Evolutionary conservation across 2,797 vertebrate species (phyloP), one percentile per base, ranked within the genome.

Genomic region (Aselliscus stoliczkanus): DNA sequence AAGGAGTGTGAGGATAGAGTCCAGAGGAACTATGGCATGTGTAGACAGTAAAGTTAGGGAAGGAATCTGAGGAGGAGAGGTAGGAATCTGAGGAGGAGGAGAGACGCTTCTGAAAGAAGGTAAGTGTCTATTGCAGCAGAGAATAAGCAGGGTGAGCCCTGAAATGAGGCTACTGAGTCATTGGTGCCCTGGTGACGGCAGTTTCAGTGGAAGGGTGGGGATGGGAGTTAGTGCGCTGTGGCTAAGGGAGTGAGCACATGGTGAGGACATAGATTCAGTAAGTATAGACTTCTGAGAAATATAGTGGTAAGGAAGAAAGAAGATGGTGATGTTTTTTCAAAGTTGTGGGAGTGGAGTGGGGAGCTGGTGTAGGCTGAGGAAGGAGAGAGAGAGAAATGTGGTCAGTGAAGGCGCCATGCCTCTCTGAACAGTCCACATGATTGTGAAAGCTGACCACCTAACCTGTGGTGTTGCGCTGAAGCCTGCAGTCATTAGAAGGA

Each of bases 241-340:
- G 75, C 37, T 91, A 25, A 70, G 58, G 84, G 86, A 94, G 56
- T 80, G 42, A 93, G 58, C 39, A 29, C 70, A 69, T 93, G 34
- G 67, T 50, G 54, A 94, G 72, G 31, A 13, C 9, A 10, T 73
- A 69, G 81, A 92, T n/a, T 80, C 76, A 95, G 70, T 62, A 83
- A 54, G 86, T 42, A 44, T 4, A 93, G 83, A 75, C 52, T 94
- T 97, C 85, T 91, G 93, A 95, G 86, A 96, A 91, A 69, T 80
- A 21, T 0, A 79, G 42, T 93, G 75, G 42, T 31, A 62, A 75
- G 67, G 67, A 92, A 75, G 47, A 72, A 96, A 34, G 14, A 50
- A 14, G 47, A 50, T 4, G 23, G 11, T 54, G 17, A 1, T 85
- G 25, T 95, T 89, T 92, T 92, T 88, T 92, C 42, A 37, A 17